Percentiles rank a stretch among this genome's conserved stretches.
These are phyloP conservation scores for Neuroterus valhalla DNA, from an alignment of 1,140 invertebrate species.

Conservation along the genomic window DNA sequence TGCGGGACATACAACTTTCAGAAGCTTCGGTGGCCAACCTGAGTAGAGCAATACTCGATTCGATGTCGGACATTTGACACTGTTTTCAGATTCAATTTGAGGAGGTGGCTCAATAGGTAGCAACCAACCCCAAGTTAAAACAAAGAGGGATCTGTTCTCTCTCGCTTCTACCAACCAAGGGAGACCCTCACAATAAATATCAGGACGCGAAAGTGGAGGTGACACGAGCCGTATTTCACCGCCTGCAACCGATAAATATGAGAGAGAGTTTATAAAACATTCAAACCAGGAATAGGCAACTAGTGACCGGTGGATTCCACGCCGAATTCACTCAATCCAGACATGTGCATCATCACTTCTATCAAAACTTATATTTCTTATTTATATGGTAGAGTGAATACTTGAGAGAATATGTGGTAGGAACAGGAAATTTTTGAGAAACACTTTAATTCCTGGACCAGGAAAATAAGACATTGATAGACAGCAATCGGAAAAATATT, in stretches of 20 bases:
- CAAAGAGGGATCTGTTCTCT: slow-evolving; percentile 83
- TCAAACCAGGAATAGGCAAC: background rate
- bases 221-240: slow-evolving; percentile 78
- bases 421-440: too few relatives aligned
- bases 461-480: too few relatives aligned
- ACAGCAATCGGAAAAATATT: too few relatives aligned
- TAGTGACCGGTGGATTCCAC: too few relatives aligned
- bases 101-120: slow-evolving; percentile 63
- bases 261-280: background rate
- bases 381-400: too few relatives aligned
- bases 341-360: too few relatives aligned
- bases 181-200: slow-evolving; percentile 82
- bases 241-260: slow-evolving; percentile 66
- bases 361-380: too few relatives aligned
- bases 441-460: too few relatives aligned
- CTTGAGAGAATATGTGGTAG: too few relatives aligned
- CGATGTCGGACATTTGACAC: slow-evolving; percentile 77
- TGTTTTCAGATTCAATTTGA: slow-evolving; percentile 76
- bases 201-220: slow-evolving; percentile 78
- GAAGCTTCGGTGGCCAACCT: slow-evolving; percentile 76
- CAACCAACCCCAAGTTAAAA: slow-evolving; percentile 84
- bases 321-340: too few relatives aligned
- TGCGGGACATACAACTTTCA: slow-evolving; percentile 84
- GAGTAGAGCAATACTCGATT: slow-evolving; percentile 71
- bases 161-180: slow-evolving; percentile 85